phyloP scores from a whole-genome alignment of 1,140 invertebrate genomes.

The Sitobion miscanthi region DNA sequence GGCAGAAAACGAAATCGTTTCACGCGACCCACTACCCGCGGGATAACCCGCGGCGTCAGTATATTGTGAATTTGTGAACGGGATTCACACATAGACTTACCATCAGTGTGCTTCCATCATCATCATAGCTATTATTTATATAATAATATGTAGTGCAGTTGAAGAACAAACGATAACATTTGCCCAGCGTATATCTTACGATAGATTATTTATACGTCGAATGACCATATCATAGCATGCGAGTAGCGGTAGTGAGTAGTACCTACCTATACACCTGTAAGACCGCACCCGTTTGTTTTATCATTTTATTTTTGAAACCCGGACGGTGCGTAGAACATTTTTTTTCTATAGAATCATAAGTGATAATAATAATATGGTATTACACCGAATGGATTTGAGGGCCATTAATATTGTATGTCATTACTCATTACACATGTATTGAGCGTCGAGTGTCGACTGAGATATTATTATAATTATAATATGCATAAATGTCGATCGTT shows the following conservation, averaged over 20 bases:
- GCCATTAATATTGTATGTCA: background rate
- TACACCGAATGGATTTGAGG: background rate
- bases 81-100: background rate
- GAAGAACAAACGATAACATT: background rate
- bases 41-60: background rate
- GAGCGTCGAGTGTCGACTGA: conserved; percentile 25
- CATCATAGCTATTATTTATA: background rate
- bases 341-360: background rate
- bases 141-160: background rate
- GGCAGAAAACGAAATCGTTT: conserved; percentile 40
- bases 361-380: background rate
- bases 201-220: background rate
- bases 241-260: background rate
- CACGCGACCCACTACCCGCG: background rate
- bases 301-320: background rate
- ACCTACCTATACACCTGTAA: background rate
- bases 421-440: background rate
- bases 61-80: background rate
- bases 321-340: background rate
- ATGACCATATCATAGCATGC: background rate
- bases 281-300: background rate
- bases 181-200: background rate
- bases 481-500: conserved; percentile 45
- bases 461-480: conserved; percentile 39
- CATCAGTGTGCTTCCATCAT: conserved; percentile 46